Base-by-base conservation (phyloP, 2,888 invertebrate species). In the Matsumyia berberina region DNA sequence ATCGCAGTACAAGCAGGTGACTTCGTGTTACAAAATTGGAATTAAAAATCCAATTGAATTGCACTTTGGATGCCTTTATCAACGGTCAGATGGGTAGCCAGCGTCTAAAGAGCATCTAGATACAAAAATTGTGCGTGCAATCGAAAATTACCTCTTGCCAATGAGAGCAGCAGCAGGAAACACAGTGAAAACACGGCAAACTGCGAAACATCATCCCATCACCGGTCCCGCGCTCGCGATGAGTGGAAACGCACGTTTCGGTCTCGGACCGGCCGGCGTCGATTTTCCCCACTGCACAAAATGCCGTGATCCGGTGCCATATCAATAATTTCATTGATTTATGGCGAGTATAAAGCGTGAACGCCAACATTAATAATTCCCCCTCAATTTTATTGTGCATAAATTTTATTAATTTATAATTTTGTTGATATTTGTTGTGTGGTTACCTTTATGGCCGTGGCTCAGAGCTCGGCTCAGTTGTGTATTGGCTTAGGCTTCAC, bases 351-450 rank as follows among this genome's bases (percentile, higher is more conserved):
- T 90, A 91, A 91, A 91, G 91, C 91, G 91, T 91, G 91, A 91
- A 91, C 91, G 91, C 90, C 89, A 91, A 90, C 91, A 91, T 91
- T 91, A 91, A 91, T 91, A 91, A 91, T 91, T 91, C 91, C 91
- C 89, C 88, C 90, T 90, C 91, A 90, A 91, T 91, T 91, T 91
- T 90, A 91, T 91, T 91, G 90, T 91, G 90, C 91, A 91, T 91
- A 91, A 91, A 91, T 91, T 91, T 91, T 90, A 90, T 91, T 91
- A 91, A 91, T 91, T 91, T 91, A 91, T 91, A 91, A 91, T 91
- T 91, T 91, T 91, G 91, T 90, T 91, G 90, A 90, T 90, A 89
- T 90, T 90, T 86, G 86, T 72, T 74, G 74, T 80, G 17, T 70
- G 37, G 74, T 66, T 73, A 66, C 64, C 31, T 72, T 66, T 67